Conservation (phyloP, 2,113 vertebrate genomes). For the Chinchilla lanigera region DNA sequence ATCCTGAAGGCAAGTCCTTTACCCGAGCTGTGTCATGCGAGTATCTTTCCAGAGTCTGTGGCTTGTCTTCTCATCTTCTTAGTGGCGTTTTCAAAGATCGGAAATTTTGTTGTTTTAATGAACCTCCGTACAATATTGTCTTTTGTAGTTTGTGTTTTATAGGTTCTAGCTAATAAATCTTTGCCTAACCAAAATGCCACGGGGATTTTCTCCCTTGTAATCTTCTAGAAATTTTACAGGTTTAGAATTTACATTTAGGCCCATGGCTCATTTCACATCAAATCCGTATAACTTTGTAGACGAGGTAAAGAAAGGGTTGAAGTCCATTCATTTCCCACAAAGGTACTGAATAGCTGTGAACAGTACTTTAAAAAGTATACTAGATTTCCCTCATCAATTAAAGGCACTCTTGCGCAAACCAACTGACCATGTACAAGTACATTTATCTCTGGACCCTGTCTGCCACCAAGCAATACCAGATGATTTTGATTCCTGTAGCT, state of each 20-base stretch:
- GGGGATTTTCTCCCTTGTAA: not conserved
- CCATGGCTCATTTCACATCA: not conserved
- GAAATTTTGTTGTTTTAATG: not conserved
- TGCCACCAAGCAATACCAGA: no score
- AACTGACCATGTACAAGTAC: fast-evolving
- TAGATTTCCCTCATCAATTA: not conserved
- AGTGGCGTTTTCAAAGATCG: not conserved
- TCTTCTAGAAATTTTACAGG: not conserved
- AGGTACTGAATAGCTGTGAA: not conserved
- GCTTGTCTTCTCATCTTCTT: not conserved
- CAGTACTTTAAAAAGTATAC: not conserved
- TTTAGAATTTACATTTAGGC: not conserved
- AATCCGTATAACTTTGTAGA: not conserved
- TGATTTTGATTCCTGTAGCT: not conserved
- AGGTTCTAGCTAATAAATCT: not conserved
- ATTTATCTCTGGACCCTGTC: not conserved
- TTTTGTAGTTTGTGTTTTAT: not conserved
- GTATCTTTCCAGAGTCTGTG: no score
- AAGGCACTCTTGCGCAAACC: not conserved
- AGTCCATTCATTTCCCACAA: not conserved
- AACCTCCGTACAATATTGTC: not conserved
- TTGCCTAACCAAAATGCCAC: not conserved
- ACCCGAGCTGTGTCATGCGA: no score
- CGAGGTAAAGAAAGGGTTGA: no score
- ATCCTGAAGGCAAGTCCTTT: not conserved